phyloP scores from a whole-genome alignment of 2,888 invertebrate genomes.

The Epistrophe grossulariae region DNA sequence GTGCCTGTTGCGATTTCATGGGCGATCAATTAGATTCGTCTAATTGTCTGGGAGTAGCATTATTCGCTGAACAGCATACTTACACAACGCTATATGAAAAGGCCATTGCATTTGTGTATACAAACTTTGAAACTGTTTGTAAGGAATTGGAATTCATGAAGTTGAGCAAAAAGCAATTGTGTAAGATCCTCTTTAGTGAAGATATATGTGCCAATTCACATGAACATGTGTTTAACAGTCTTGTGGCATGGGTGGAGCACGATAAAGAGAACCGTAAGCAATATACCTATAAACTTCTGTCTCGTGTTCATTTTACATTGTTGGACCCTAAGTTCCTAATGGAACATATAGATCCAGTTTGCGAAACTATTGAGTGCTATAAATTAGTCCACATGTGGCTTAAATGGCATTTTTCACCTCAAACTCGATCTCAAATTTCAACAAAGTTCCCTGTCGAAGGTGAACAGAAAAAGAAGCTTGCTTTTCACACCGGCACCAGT shows the following conservation, averaged over 20 bases:
- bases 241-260: constrained; percentile 1
- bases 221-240: neutral
- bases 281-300: neutral
- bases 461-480: neutral
- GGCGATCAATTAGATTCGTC: neutral
- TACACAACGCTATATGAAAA: constrained; percentile 1
- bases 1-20: constrained; percentile 10
- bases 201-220: neutral
- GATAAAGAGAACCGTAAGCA: neutral
- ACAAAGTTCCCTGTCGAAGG: neutral
- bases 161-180: neutral
- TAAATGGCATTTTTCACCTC: constrained; percentile 7
- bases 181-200: constrained; percentile 1
- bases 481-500: neutral
- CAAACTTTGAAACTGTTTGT: neutral
- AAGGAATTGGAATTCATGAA: neutral
- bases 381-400: neutral
- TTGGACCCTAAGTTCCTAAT: neutral
- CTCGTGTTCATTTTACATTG: neutral
- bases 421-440: neutral
- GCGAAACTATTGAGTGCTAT: neutral
- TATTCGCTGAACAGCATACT: constrained; percentile 1
- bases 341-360: neutral
- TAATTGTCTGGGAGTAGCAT: constrained; percentile 2
- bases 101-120: neutral